Base-by-base conservation (phyloP, 2,797 vertebrate genomes). In the Tragopan temminckii region DNA sequence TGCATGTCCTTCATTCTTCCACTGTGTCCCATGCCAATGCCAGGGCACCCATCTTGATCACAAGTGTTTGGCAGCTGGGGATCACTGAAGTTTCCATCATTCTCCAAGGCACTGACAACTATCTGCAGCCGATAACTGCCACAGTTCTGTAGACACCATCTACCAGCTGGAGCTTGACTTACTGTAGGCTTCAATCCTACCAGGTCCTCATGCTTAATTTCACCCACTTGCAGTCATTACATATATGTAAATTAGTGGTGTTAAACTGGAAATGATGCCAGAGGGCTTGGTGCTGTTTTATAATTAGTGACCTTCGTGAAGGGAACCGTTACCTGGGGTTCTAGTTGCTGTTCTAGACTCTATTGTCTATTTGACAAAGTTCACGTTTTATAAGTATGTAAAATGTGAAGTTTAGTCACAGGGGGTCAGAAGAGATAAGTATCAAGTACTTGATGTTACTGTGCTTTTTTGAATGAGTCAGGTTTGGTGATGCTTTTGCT, bases 291-390 rank as follows among this genome's bases (percentile, higher is more conserved):
- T 85, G 42, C 81, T 79, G 46, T 43, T 75, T 79, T 88, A 18
- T 68, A 90, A 52, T 85, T 82, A 17, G 43, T 84, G 93, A 92
- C 85, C 82, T 93, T 88, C 66, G 35, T 52, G 66, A 43, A 36
- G 25, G 59, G 69, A 89, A 19, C 72, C 45, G 80, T 72, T 61
- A 77, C 68, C 74, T 79, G 72, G 33, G 50, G 52, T 48, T 79
- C 64, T 67, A 45, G 71, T 74, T 84, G 59, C 13, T 80, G 25
- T 80, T 89, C 40, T 31, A 59, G 61, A 42, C 81, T 76, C 24
- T 27, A 23, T 7, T 55, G 71, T 76, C n/a, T 88, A 0, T 10
- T 77, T 48, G 72, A 78, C 67, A 45, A 31, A 1, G 1, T 35
- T 24, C 23, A 42, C 11, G 1, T 75, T 64, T 81, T 43, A 4